Percentiles rank a stretch among this genome's conserved stretches.
Conservation (phyloP, 2,888 invertebrate genomes). For the Drosophila acutilabella region DNA sequence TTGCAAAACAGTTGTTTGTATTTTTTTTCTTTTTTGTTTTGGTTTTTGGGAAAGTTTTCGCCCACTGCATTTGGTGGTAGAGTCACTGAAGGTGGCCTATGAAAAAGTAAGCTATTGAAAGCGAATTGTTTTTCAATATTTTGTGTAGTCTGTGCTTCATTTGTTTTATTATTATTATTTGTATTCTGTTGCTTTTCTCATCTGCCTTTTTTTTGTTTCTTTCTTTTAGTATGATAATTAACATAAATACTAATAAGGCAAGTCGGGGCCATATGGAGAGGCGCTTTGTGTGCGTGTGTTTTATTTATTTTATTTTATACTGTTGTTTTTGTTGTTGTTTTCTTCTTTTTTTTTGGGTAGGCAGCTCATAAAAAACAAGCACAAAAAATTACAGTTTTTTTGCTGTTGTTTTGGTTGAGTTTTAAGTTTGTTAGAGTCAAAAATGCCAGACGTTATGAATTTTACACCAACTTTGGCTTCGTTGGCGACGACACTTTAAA, state of each 20-base stretch:
- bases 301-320: conserved; percentile 2
- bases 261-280: conserved; percentile 57
- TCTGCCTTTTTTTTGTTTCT: conserved; percentile 18
- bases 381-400: conserved; percentile 38
- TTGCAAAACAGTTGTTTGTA: conserved; percentile 24
- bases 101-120: conserved; percentile 3
- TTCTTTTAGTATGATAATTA: conserved; percentile 65
- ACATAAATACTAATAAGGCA: conserved; percentile 73
- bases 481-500: conserved; percentile 42
- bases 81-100: conserved; percentile 33
- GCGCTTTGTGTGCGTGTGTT: conserved; percentile 46
- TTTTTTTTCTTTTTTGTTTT: conserved; percentile 7
- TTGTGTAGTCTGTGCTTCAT: neutral
- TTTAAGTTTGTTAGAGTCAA: conserved; percentile 44
- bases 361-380: conserved; percentile 44
- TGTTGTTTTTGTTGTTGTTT: neutral
- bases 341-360: conserved; percentile 36
- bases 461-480: conserved; percentile 38
- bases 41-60: conserved; percentile 52
- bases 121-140: conserved; percentile 42
- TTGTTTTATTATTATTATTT: conserved; percentile 10
- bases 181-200: conserved; percentile 8
- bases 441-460: conserved; percentile 63
- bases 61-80: conserved; percentile 34
- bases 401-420: conserved; percentile 3